Evolutionary conservation across 92 coral and sea anemone species (phyloP).

Genomic region (Zoanthus gigantus): DNA sequence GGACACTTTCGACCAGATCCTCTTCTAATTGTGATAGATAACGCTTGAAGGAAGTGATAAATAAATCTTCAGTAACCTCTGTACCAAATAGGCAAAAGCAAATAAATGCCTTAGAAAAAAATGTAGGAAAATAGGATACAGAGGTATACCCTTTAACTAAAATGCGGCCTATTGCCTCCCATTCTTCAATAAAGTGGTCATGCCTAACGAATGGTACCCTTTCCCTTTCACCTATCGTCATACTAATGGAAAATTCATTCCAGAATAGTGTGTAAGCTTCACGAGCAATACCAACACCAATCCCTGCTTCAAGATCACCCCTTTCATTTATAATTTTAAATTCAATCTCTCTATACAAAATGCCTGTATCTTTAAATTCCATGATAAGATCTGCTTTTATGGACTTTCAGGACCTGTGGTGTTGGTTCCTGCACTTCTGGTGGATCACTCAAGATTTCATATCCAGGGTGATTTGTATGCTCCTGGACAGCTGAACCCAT

Average conservation of each 20-base stretch:
- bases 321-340: conserved; percentile 23
- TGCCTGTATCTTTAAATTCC: conserved; percentile 27
- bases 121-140: conserved; percentile 34
- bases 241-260: conserved; percentile 47
- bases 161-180: conserved; percentile 54
- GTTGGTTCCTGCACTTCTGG: background rate
- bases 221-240: conserved; percentile 63
- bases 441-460: background rate
- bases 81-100: conserved; percentile 71
- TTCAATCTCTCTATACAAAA: background rate
- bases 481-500: background rate
- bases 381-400: conserved; percentile 24
- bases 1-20: conserved; percentile 9
- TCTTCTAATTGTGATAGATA: conserved; percentile 49
- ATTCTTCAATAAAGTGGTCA: conserved; percentile 53
- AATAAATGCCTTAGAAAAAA: conserved; percentile 53
- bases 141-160: conserved; percentile 46
- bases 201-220: conserved; percentile 61
- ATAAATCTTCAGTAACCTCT: conserved; percentile 42
- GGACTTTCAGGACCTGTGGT: conserved; percentile 16
- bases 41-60: background rate
- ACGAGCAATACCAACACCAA: conserved; percentile 40
- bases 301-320: background rate
- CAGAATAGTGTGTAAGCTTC: conserved; percentile 56
- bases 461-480: background rate